Evolutionary conservation across 2,888 invertebrate species (phyloP).

Genomic region (Gymnocheta viridis): DNA sequence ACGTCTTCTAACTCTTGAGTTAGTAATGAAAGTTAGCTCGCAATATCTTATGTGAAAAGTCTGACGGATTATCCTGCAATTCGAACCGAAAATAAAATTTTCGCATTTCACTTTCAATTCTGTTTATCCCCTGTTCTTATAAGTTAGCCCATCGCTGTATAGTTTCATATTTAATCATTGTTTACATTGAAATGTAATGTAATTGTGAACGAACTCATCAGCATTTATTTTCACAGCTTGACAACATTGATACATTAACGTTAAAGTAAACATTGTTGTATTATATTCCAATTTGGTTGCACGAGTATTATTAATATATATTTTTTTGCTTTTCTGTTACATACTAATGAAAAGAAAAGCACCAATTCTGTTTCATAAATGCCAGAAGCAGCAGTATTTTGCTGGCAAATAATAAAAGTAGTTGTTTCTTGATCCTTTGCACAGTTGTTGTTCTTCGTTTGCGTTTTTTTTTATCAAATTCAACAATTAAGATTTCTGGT

Average conservation of each 20-base stretch:
- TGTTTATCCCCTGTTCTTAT: not conserved
- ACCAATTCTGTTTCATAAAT: not conserved
- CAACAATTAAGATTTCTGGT: conserved; percentile 45
- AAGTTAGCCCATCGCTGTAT: too few species aligned
- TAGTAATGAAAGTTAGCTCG: too few species aligned
- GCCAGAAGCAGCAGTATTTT: not conserved
- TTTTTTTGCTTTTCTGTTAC: not conserved
- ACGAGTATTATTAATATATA: not conserved
- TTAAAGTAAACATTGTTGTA: not conserved
- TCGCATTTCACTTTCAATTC: not conserved
- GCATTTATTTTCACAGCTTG: conserved; percentile 62
- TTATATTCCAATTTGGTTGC: not conserved
- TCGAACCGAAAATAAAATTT: too few species aligned
- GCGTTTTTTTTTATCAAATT: not conserved
- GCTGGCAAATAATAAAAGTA: not conserved
- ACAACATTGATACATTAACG: conserved; percentile 45
- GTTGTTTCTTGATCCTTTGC: conserved; percentile 52
- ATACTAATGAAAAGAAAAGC: not conserved
- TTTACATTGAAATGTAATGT: conserved; percentile 46
- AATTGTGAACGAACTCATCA: conserved; percentile 52
- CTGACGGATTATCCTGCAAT: too few species aligned
- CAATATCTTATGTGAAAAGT: too few species aligned
- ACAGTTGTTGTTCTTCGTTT: conserved; percentile 29
- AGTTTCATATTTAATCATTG: not conserved
- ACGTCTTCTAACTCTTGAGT: too few species aligned